A percentile compares a stretch with the other conserved stretches of the same genome.
phyloP scores from a whole-genome alignment of 2,797 vertebrate species.

The Danio tinwini region DNA sequence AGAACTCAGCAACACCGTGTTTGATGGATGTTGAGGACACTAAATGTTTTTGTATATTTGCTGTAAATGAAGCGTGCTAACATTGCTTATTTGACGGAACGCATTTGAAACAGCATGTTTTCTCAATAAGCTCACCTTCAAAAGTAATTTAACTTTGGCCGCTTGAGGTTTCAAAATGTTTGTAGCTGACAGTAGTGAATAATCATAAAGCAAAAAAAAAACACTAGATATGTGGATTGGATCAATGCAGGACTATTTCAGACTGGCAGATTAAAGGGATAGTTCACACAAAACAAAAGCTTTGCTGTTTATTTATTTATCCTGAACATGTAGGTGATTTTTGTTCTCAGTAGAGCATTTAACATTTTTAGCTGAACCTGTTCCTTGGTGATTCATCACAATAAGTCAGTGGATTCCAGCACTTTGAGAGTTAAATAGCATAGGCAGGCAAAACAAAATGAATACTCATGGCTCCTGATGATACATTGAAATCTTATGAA shows the following conservation, averaged over 20 bases:
- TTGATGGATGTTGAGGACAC: constrained; percentile 37
- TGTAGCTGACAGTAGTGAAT: neutral
- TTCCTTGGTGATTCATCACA: neutral
- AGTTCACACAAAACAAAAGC: too few relatives aligned
- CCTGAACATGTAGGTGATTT: too few relatives aligned
- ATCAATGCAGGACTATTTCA: constrained; percentile 12
- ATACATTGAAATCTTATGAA: too few relatives aligned
- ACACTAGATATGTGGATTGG: neutral
- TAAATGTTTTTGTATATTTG: constrained; percentile 40
- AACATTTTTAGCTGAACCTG: constrained; percentile 23
- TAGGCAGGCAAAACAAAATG: too few relatives aligned
- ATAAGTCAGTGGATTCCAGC: too few relatives aligned
- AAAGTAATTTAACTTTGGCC: constrained; percentile 20
- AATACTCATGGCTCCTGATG: too few relatives aligned
- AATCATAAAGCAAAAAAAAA: constrained; percentile 3
- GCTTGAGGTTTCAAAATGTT: constrained; percentile 14
- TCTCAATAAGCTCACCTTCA: constrained; percentile 13
- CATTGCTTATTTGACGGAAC: constrained; percentile 33
- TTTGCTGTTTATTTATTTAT: too few relatives aligned
- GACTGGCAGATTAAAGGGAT: neutral
- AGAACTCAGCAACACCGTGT: constrained; percentile 34
- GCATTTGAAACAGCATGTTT: constrained; percentile 27
- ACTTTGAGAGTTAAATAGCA: too few relatives aligned
- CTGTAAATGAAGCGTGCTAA: constrained; percentile 32
- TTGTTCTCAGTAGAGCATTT: too few relatives aligned